Percentiles rank a stretch among this genome's conserved stretches.
These are phyloP conservation scores for Miichthys miiuy DNA, from an alignment of 2,797 vertebrate species.

Conservation along the genomic window DNA sequence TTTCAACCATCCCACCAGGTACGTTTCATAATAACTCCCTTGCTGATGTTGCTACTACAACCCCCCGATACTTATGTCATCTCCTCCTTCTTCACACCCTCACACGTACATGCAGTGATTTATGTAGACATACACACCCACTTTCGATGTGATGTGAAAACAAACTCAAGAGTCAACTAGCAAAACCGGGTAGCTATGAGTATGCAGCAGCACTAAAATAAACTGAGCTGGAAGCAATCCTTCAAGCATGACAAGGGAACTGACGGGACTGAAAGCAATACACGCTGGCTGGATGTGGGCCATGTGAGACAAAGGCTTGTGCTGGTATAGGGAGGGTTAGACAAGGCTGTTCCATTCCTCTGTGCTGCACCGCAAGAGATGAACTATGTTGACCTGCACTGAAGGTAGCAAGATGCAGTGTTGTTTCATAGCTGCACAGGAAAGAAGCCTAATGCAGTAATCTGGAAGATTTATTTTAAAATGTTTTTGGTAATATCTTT, in stretches of 20 bases:
- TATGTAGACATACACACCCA: conserved; percentile 40
- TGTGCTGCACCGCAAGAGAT: conserved; percentile 1
- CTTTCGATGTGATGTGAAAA: conserved; percentile 50
- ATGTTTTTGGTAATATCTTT: neutral
- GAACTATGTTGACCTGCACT: conserved; percentile 32
- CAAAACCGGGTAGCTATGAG: conserved; percentile 83
- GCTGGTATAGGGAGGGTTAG: conserved; percentile 50
- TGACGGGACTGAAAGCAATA: conserved; percentile 78
- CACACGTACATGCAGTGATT: conserved; percentile 43
- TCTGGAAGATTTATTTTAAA: neutral
- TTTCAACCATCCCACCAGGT: conserved; percentile 75
- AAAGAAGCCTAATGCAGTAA: conserved; percentile 3
- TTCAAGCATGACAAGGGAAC: conserved; percentile 81
- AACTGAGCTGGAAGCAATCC: conserved; percentile 86
- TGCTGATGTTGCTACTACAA: conserved; percentile 39
- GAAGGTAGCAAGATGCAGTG: neutral
- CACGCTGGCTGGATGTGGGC: conserved; percentile 77
- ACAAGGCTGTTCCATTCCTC: conserved; percentile 41
- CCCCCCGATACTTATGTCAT: conserved; percentile 18
- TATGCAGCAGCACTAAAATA: conserved; percentile 83
- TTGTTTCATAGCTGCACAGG: neutral
- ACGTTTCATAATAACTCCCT: conserved; percentile 54
- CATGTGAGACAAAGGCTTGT: conserved; percentile 79
- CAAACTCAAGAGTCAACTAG: conserved; percentile 85
- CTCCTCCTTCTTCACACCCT: conserved; percentile 29